phyloP scores from a whole-genome alignment of 2,888 invertebrate species.

The Andrena hattorfiana region DNA sequence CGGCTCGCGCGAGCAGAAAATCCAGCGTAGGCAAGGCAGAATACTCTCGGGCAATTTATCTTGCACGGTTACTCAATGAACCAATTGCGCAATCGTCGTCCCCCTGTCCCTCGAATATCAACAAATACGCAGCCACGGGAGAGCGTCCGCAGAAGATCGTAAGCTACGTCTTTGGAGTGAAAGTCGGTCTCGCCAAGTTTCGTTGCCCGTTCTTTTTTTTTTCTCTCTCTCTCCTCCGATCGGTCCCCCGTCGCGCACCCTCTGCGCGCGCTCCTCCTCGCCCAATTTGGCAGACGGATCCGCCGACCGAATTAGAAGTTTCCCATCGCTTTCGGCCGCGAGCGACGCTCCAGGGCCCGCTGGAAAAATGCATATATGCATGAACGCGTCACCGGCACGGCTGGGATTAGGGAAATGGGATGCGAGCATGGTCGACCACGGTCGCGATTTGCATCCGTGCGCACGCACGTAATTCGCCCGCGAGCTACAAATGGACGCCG shows the following conservation, averaged over 20 bases:
- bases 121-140: conserved; percentile 30
- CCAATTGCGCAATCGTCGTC: conserved; percentile 49
- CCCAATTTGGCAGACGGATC: conserved; percentile 35
- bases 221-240: not conserved
- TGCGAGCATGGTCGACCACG: not conserved
- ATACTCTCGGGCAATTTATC: conserved; percentile 41
- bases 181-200: conserved; percentile 53
- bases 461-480: not conserved
- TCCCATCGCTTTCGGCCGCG: not conserved
- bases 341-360: not conserved
- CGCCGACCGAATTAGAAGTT: conserved; percentile 35
- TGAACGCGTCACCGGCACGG: conserved; percentile 26
- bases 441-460: conserved; percentile 25
- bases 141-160: conserved; percentile 46
- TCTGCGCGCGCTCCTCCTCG: not conserved
- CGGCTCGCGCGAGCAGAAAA: not conserved
- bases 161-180: conserved; percentile 68
- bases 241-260: not conserved
- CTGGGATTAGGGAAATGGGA: conserved; percentile 33
- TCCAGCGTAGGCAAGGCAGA: not conserved
- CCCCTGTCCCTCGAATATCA: conserved; percentile 47
- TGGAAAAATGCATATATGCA: conserved; percentile 52
- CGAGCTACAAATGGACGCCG: conserved; percentile 3
- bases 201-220: conserved; percentile 26
- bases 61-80: conserved; percentile 53